phyloP scores from a whole-genome alignment of 1,140 invertebrate species.

The Danaus plexippus region DNA sequence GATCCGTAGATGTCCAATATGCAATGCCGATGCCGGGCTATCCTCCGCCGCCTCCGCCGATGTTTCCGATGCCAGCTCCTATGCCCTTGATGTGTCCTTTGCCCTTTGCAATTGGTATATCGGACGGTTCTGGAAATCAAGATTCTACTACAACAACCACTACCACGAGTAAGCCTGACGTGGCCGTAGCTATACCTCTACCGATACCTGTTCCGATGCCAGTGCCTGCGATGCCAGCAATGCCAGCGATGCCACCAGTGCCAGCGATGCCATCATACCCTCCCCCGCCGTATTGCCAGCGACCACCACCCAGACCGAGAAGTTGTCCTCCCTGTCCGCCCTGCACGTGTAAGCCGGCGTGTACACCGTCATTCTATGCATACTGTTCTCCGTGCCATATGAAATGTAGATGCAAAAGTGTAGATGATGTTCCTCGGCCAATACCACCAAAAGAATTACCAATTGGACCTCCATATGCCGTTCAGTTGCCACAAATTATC shows the following conservation, averaged over 20 bases:
- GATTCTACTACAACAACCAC: constrained; percentile 25
- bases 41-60: constrained; percentile 18
- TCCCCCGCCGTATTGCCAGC: constrained; percentile 7
- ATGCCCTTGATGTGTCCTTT: constrained; percentile 16
- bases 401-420: constrained; percentile 45
- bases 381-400: constrained; percentile 54
- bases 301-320: constrained; percentile 16
- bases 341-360: constrained; percentile 41
- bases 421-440: constrained; percentile 23
- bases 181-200: constrained; percentile 26
- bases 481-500: constrained; percentile 17
- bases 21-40: constrained; percentile 14
- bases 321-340: constrained; percentile 47
- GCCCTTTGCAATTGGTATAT: background rate
- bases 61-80: constrained; percentile 21
- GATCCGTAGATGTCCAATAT: constrained; percentile 16
- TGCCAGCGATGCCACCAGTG: constrained; percentile 1
- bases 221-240: constrained; percentile 2
- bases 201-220: constrained; percentile 23
- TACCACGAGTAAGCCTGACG: constrained; percentile 13
- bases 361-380: constrained; percentile 53
- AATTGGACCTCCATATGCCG: constrained; percentile 16
- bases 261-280: background rate
- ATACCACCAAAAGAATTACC: too few species aligned
- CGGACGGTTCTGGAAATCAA: too few species aligned